A percentile compares a stretch with the other conserved stretches of the same genome.
Conservation (phyloP, 2,888 invertebrate genomes). For the Troides helena region DNA sequence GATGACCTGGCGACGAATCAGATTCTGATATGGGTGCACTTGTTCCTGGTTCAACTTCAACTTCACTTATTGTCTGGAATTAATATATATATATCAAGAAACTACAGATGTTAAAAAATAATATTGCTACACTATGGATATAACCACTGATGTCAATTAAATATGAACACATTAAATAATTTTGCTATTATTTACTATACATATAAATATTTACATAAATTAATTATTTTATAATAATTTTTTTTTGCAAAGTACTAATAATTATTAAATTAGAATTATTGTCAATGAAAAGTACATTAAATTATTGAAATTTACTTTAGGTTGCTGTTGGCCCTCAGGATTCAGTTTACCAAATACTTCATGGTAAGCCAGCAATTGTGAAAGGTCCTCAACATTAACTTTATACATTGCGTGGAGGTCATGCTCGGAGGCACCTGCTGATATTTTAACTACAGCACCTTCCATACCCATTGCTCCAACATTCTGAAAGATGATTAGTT, state of each 20-base stretch:
- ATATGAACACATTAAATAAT: neutral
- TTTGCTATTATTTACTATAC: neutral
- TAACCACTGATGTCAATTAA: neutral
- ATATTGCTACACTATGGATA: neutral
- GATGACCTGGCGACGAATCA: slow-evolving; percentile 84
- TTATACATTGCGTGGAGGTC: slow-evolving; percentile 91
- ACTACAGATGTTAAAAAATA: neutral
- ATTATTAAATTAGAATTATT: neutral
- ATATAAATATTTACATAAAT: too few species aligned
- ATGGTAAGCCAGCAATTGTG: slow-evolving; percentile 91
- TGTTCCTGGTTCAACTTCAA: slow-evolving; percentile 78
- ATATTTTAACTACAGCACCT: slow-evolving; percentile 87
- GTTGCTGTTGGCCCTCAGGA: slow-evolving; percentile 61
- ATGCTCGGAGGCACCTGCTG: slow-evolving; percentile 83
- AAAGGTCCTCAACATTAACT: slow-evolving; percentile 91
- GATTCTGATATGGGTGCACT: slow-evolving; percentile 77
- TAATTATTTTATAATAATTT: too few species aligned
- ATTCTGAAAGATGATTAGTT: slow-evolving; percentile 48
- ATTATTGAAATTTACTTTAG: slow-evolving; percentile 48
- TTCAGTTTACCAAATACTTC: slow-evolving; percentile 84
- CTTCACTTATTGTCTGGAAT: slow-evolving; percentile 61
- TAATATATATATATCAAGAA: neutral
- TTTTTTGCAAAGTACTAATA: neutral
- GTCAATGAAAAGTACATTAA: neutral
- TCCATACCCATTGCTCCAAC: slow-evolving; percentile 79